phyloP scores from a whole-genome alignment of 2,888 invertebrate genomes.

The Apamea anceps region DNA sequence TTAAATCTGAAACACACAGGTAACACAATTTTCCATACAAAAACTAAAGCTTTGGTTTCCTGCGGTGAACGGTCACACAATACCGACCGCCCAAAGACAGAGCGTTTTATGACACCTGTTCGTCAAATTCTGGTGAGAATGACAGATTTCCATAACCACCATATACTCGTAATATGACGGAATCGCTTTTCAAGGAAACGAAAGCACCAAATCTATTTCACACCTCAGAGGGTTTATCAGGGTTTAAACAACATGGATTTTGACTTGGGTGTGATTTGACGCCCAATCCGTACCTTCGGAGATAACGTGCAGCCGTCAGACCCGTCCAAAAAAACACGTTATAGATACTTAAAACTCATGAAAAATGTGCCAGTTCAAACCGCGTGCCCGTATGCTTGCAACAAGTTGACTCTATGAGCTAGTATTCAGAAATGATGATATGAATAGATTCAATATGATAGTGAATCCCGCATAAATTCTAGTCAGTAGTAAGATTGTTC shows the following conservation, averaged over 20 bases:
- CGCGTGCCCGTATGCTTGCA: constrained; percentile 22
- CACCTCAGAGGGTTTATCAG: too few relatives aligned
- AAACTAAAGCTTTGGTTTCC: neutral
- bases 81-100: neutral
- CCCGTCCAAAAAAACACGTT: neutral
- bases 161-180: neutral
- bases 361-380: neutral
- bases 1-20: neutral
- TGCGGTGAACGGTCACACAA: neutral
- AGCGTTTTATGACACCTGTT: too few relatives aligned
- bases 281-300: neutral
- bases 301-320: neutral
- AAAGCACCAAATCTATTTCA: neutral
- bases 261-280: neutral
- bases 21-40: too few relatives aligned
- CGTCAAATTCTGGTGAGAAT: too few relatives aligned
- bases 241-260: neutral
- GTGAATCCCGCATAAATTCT: neutral
- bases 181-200: too few relatives aligned
- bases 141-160: too few relatives aligned
- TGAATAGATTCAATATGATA: neutral
- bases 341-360: neutral
- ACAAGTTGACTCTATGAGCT: constrained; percentile 14
- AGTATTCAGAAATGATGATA: constrained; percentile 30
- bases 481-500: neutral